Conservation (phyloP, 2,113 vertebrate species). For the Scatophagus argus region DNA sequence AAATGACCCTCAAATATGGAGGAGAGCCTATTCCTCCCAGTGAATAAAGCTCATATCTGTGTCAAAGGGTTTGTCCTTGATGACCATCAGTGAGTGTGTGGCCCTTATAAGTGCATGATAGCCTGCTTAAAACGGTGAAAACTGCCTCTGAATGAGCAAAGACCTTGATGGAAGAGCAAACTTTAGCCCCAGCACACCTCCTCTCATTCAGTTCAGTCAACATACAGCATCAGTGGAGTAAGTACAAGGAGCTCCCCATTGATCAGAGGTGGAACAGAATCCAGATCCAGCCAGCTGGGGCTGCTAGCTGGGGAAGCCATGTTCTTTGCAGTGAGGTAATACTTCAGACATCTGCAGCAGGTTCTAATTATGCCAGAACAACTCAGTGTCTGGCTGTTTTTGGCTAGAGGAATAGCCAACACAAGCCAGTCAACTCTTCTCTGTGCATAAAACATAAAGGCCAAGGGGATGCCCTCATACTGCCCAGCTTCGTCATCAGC, state of each 20-base stretch:
- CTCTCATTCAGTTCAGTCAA: constrained; percentile 33
- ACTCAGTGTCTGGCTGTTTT: constrained; percentile 75
- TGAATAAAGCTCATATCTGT: constrained; percentile 34
- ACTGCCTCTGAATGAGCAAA: constrained; percentile 51
- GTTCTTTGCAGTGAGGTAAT: constrained; percentile 80
- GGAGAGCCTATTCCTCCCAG: constrained; percentile 14
- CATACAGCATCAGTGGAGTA: constrained; percentile 58
- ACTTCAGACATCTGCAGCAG: constrained; percentile 82
- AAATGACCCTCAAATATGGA: constrained; percentile 42
- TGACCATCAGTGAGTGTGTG: constrained; percentile 34
- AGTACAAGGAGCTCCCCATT: constrained; percentile 75
- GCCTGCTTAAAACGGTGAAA: constrained; percentile 49
- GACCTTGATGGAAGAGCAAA: constrained; percentile 21
- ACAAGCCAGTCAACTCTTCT: constrained; percentile 66
- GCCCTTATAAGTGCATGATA: constrained; percentile 29
- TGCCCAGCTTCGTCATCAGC: constrained; percentile 52
- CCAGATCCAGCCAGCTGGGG: constrained; percentile 78
- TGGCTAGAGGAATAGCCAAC: constrained; percentile 65
- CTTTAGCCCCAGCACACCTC: neutral
- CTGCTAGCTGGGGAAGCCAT: constrained; percentile 78
- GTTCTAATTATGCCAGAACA: constrained; percentile 83
- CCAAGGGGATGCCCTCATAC: constrained; percentile 72
- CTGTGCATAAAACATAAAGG: constrained; percentile 67
- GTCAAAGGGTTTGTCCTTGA: constrained; percentile 49
- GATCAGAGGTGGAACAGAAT: constrained; percentile 68